Base-by-base conservation (phyloP, 2,797 vertebrate species). In the Remorina albescens region DNA sequence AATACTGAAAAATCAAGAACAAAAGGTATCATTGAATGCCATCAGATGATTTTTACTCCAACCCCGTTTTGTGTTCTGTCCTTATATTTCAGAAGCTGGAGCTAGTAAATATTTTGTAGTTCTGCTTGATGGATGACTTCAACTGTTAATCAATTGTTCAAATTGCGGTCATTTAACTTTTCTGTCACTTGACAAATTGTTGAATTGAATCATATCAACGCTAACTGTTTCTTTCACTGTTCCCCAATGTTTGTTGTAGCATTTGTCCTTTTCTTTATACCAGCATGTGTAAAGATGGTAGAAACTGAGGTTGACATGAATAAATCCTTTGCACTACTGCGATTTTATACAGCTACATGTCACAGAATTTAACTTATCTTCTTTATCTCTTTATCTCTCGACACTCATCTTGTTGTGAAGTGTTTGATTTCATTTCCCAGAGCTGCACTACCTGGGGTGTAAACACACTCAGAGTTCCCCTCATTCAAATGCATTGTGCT, bases 401-500 rank as follows among this genome's bases (percentile, higher is more conserved):
- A 62, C 8, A 37, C 70, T 87, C 46, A 68, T 76, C 53, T 58
- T 50, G 36, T 11, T 46, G 46, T 70, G 50, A 84, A 63, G 67
- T 68, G 63, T 76, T 82, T 81, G 56, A 70, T 82, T 87, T 83
- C 32, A 69, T 86, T 81, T 81, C 65, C 59, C 30, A 64, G 36
- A 65, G 59, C 58, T 72, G 56, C 56, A 21, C 51, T 13, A 55
- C 58, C 75, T 39, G 0, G 49, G 36, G 46, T 83, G 72, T 79
- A 80, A 89, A 85, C 78, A 79, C 70, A 63, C 74, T 80, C 47
- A 70, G 82, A 76, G 76, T 81, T 83, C 65, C 53, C 67, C 55
- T 82, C 78, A 74, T 85, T 88, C 71, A 53, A 76, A 88, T 82
- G 82, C 82, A 86, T 87, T 87, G 86, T 85, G 75, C 65, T 88